Evolutionary conservation across 2,113 vertebrate species (phyloP), one percentile per base, ranked within the genome.

Genomic region (Sylvietta virens): DNA sequence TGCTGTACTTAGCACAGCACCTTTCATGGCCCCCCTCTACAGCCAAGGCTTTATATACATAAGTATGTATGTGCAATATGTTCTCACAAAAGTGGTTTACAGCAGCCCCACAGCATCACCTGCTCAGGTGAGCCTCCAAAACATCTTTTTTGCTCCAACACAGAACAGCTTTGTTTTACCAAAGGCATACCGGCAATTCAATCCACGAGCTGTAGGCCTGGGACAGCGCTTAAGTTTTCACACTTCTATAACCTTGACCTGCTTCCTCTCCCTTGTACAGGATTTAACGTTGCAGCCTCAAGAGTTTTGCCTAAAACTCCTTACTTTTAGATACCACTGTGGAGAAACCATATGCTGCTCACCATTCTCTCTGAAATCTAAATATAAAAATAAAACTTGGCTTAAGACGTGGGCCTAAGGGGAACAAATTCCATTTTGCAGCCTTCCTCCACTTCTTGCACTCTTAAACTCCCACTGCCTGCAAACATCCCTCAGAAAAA

Each of bases 51-150:
- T 45, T 53, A 45, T 13, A 35, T 6, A 33, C 2, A 10, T 6
- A 13, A 1, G 0, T 27, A 24, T 7, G 6, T 5, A 48, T 1
- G 1, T 15, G 42, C 54, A 84, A 50, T 54, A 40, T 6, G 8
- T 37, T 62, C 54, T 37, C 57, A 72, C 1, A 39, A 9, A 50
- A 65, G 51, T 5, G 26, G 27, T 45, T 85, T 26, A 42, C 2
- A 84, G 58, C 51, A 94, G 58, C 37, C 58, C 48, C 40, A 19
- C 3, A 24, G 6, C 12, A 22, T 18, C 71, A 81, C 30, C 53
- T 47, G 22, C 33, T 76, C 83, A 60, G 44, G n/a, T 24, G 16
- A 51, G 42, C 33, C 21, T 64, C 30, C 72, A 60, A 40, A 74
- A 39, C 13, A 44, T 8, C 31, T 14, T 27, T 33, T 73, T 30